Percentiles rank a stretch among this genome's conserved stretches.
phyloP scores from a whole-genome alignment of 1,140 invertebrate genomes.

The Rhizoglyphus robini region DNA sequence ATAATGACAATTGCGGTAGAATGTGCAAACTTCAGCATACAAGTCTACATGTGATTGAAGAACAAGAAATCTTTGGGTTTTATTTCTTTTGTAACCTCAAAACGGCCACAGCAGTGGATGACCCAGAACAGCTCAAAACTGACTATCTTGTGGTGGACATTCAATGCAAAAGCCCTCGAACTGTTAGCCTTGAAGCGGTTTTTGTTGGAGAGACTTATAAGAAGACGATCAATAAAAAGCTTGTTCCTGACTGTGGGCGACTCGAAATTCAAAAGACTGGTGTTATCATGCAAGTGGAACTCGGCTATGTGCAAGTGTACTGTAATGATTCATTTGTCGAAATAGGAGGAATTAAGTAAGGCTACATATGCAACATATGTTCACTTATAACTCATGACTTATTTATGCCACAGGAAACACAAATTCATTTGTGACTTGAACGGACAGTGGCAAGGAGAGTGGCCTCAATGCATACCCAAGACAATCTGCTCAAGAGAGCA shows the following conservation, averaged over 20 bases:
- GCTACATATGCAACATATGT: neutral
- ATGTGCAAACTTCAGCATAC: slow-evolving; percentile 2
- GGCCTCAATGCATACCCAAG: slow-evolving; percentile 8
- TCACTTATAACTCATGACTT: neutral
- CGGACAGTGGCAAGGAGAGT: slow-evolving; percentile 12
- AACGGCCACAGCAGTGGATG: neutral
- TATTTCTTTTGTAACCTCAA: slow-evolving; percentile 18
- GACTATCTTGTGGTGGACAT: neutral
- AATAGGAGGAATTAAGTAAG: neutral
- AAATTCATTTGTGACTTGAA: slow-evolving; percentile 4
- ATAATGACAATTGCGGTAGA: neutral
- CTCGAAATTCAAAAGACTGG: slow-evolving; percentile 6
- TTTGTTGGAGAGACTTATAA: slow-evolving; percentile 15
- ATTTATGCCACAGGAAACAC: neutral
- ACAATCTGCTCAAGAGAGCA: neutral
- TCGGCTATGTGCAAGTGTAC: neutral
- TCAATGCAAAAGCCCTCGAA: neutral
- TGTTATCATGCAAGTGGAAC: neutral
- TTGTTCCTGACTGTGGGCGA: neutral
- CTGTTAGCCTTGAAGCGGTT: slow-evolving; percentile 11
- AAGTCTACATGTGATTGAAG: neutral
- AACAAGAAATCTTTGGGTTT: slow-evolving; percentile 1
- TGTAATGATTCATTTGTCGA: slow-evolving; percentile 16
- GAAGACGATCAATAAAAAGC: neutral
- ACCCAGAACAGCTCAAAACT: neutral